Evolutionary conservation across 2,797 vertebrate species (phyloP).

Genomic region (Eulemur rubriventer): DNA sequence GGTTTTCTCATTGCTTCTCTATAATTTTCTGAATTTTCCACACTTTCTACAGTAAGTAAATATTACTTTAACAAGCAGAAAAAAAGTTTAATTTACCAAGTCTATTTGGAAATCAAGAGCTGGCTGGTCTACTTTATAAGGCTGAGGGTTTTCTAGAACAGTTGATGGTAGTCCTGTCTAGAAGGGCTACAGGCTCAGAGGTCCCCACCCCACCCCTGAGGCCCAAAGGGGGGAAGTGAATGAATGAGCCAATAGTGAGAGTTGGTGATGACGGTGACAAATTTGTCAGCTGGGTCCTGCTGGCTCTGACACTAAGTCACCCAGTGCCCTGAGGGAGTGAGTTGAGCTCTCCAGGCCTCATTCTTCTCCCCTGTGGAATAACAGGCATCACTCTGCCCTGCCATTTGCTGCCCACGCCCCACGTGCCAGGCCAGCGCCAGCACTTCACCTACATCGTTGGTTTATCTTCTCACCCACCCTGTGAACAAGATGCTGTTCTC

Average conservation of each 20-base stretch:
- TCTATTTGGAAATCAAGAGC: not conserved
- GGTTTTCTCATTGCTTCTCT: not conserved
- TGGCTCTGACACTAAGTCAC: not conserved
- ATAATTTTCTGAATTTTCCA: not conserved
- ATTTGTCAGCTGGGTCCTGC: not conserved
- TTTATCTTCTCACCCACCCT: not conserved
- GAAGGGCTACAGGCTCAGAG: too few species aligned
- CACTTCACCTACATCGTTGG: not conserved
- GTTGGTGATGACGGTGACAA: not conserved
- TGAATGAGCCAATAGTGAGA: not conserved
- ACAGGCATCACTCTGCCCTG: too few species aligned
- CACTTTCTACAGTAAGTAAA: not conserved
- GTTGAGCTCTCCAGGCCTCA: not conserved
- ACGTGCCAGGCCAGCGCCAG: rapidly evolving
- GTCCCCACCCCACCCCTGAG: not conserved
- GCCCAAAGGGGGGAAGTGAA: not conserved
- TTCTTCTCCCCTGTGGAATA: not conserved
- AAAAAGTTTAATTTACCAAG: not conserved
- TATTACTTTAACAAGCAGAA: not conserved
- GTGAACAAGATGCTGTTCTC: not conserved
- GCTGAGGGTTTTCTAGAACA: not conserved
- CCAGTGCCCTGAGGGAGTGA: not conserved
- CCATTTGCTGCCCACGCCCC: not conserved
- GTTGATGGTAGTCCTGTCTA: not conserved
- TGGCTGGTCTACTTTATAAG: not conserved